Conservation (phyloP, 2,888 invertebrate species). For the Eilema depressum region DNA sequence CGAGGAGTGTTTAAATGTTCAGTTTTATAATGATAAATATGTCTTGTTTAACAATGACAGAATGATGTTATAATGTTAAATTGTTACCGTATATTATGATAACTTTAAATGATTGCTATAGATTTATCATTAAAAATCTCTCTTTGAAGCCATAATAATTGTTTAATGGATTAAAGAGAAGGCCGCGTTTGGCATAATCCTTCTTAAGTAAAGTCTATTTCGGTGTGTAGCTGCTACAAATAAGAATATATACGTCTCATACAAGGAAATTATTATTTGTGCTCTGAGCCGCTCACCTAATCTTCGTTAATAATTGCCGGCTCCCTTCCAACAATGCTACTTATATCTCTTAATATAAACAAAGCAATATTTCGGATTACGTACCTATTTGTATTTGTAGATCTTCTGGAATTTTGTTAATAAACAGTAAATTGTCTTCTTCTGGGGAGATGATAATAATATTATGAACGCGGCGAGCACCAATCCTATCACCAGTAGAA, state of each 20-base stretch:
- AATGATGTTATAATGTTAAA: too few relatives aligned
- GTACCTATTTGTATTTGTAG: neutral
- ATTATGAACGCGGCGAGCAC: too few relatives aligned
- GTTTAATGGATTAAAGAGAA: neutral
- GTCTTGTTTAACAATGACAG: too few relatives aligned
- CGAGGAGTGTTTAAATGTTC: too few relatives aligned
- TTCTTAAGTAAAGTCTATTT: conserved; percentile 4
- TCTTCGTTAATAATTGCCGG: conserved; percentile 9
- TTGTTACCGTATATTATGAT: too few relatives aligned
- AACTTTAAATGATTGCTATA: too few relatives aligned
- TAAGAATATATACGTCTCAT: neutral
- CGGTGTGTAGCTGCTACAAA: neutral
- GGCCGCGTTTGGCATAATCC: neutral
- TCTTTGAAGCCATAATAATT: neutral
- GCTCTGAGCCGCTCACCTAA: conserved; percentile 7
- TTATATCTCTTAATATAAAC: conserved; percentile 10
- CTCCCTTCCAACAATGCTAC: neutral
- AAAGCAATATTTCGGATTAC: neutral
- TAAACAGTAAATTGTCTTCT: neutral
- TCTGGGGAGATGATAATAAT: neutral
- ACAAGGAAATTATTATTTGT: conserved; percentile 4
- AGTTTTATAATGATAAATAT: too few relatives aligned
- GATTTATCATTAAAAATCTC: too few relatives aligned
- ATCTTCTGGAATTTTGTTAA: neutral
- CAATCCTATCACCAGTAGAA: too few relatives aligned